Conservation (phyloP, 2,113 vertebrate species). For the Porphyrio hochstetteri region DNA sequence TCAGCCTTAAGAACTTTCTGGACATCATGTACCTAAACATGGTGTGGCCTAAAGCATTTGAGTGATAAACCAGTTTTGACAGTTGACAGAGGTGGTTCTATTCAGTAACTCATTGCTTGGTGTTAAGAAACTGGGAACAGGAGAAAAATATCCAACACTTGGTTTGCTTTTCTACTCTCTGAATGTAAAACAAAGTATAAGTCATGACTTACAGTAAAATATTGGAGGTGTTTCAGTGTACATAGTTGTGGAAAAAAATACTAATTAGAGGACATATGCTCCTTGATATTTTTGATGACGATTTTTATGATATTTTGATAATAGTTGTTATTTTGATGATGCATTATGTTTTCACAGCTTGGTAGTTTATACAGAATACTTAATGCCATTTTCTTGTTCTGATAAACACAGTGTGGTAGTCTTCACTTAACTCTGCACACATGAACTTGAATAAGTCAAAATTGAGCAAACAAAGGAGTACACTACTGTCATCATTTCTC, state of each 20-base stretch:
- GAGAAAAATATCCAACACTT: neutral
- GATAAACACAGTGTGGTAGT: neutral
- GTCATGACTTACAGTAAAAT: neutral
- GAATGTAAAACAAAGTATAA: neutral
- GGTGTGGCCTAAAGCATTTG: neutral
- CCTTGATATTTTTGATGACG: neutral
- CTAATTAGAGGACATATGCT: neutral
- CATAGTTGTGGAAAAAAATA: neutral
- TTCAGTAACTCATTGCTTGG: neutral
- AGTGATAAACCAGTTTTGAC: neutral
- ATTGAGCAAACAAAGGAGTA: accelerated
- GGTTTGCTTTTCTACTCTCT: neutral
- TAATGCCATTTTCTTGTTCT: neutral
- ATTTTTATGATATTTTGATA: neutral
- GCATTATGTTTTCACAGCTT: neutral
- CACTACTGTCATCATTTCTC: accelerated
- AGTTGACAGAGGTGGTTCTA: neutral
- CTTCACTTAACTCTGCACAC: neutral
- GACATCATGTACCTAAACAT: neutral
- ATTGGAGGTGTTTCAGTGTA: neutral
- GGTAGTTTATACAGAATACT: neutral
- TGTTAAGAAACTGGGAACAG: neutral
- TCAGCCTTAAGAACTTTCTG: neutral
- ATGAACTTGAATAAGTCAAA: neutral
- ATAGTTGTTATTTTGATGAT: neutral